phyloP scores from a whole-genome alignment of 2,888 invertebrate genomes.

The Serrognathus titanus region DNA sequence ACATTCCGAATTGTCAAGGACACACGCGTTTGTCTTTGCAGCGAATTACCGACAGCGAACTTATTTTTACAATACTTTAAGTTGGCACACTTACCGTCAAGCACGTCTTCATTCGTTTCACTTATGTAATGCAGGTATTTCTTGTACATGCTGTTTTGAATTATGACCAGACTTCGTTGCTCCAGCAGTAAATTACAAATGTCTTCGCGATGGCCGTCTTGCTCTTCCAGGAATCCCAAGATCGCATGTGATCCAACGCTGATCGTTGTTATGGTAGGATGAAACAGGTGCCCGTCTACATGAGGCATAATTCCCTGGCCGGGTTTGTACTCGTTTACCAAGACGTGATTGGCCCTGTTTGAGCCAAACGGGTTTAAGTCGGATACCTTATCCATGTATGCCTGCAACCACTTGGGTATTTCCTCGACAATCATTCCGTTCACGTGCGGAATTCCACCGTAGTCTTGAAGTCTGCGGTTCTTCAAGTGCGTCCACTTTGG shows the following conservation, averaged over 20 bases:
- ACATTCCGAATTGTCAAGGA: conserved; percentile 93
- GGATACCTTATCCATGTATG: conserved; percentile 67
- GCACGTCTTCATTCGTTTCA: conserved; percentile 63
- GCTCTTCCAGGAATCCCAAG: conserved; percentile 73
- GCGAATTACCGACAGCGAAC: conserved; percentile 54
- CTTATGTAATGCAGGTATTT: conserved; percentile 84
- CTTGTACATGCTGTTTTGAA: conserved; percentile 79
- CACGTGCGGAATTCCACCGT: conserved; percentile 82
- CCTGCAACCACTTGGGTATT: conserved; percentile 81
- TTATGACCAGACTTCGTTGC: conserved; percentile 81
- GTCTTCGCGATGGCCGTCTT: conserved; percentile 44
- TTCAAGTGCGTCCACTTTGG: conserved; percentile 95
- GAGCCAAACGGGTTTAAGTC: conserved; percentile 66
- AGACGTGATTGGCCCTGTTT: conserved; percentile 83
- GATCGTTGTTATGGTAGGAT: conserved; percentile 89
- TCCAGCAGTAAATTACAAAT: conserved; percentile 79
- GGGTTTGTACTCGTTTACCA: conserved; percentile 90
- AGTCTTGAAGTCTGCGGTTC: conserved; percentile 92
- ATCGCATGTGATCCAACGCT: conserved; percentile 87
- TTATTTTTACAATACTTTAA: conserved; percentile 58
- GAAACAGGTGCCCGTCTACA: conserved; percentile 91
- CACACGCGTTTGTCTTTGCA: conserved; percentile 68
- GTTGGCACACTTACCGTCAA: conserved; percentile 62
- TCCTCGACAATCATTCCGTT: conserved; percentile 91
- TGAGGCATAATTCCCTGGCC: conserved; percentile 98